Conservation (phyloP, 2,113 vertebrate species). For the Lampris megalopsis region DNA sequence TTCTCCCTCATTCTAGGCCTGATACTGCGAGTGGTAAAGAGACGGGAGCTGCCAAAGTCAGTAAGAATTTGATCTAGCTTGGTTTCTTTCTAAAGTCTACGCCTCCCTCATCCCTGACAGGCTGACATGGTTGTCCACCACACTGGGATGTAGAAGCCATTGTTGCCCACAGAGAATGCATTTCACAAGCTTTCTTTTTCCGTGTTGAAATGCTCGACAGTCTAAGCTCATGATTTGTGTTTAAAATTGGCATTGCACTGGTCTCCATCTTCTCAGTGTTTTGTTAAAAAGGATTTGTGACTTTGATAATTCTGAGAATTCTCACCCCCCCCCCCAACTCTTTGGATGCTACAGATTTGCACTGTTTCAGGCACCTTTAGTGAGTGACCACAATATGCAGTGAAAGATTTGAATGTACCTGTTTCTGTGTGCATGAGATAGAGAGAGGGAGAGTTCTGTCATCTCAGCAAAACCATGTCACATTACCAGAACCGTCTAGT, state of each 20-base stretch:
- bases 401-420: not conserved
- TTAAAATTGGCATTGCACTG: slow-evolving; percentile 10
- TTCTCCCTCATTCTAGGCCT: slow-evolving; percentile 79
- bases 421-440: slow-evolving; percentile 1
- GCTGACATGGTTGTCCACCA: slow-evolving; percentile 83
- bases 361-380: slow-evolving; percentile 26
- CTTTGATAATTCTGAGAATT: slow-evolving; percentile 17
- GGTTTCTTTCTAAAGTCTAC: slow-evolving; percentile 89
- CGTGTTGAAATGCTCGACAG: slow-evolving; percentile 33
- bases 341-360: slow-evolving; percentile 12
- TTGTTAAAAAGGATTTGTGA: slow-evolving; percentile 37
- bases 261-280: slow-evolving; percentile 25
- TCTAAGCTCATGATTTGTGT: slow-evolving; percentile 13
- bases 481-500: not conserved
- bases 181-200: slow-evolving; percentile 29
- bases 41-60: slow-evolving; percentile 99
- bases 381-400: too few relatives aligned
- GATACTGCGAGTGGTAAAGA: slow-evolving; percentile 95
- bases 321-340: slow-evolving; percentile 15
- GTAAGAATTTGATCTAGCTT: slow-evolving; percentile 97
- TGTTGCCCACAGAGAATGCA: slow-evolving; percentile 56
- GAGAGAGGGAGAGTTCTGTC: too few relatives aligned
- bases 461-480: not conserved
- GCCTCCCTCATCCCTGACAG: slow-evolving; percentile 89
- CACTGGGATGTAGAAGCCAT: slow-evolving; percentile 69